These are phyloP conservation scores for Gymnothorax reevesii DNA, from an alignment of 2,797 vertebrate genomes.

Conservation along the genomic window DNA sequence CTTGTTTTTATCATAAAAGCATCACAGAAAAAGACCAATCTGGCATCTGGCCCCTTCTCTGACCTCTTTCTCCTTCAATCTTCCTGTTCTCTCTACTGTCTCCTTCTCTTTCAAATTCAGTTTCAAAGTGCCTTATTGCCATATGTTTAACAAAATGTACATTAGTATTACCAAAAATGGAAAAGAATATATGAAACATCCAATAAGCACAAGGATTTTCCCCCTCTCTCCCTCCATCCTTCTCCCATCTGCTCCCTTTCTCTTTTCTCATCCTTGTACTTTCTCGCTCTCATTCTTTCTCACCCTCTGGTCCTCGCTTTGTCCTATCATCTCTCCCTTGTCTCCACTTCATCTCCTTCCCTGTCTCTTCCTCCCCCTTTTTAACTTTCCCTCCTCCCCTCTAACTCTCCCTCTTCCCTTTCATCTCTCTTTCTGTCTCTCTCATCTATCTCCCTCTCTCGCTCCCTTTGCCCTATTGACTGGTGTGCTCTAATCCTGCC, in stretches of 20 bases:
- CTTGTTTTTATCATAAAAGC: no score
- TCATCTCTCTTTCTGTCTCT: not conserved
- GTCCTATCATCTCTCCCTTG: no score
- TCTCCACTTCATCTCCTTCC: not conserved
- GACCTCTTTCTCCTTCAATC: not conserved
- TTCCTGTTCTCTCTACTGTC: not conserved
- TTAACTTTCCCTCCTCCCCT: not conserved
- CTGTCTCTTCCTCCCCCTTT: no score
- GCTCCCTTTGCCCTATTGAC: not conserved
- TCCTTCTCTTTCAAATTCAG: not conserved
- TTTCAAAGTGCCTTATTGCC: no score
- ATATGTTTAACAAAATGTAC: no score
- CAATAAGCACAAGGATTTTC: no score
- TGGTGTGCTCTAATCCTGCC: constrained; percentile 19
- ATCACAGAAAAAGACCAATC: not conserved
- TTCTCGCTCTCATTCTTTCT: not conserved
- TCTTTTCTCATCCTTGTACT: not conserved
- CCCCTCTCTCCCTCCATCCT: not conserved
- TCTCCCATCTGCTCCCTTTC: not conserved
- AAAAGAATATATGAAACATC: no score
- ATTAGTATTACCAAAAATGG: no score
- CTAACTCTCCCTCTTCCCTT: not conserved
- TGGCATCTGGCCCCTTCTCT: not conserved
- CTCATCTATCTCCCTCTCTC: no score
- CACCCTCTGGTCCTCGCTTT: no score